Evolutionary conservation across 2,797 vertebrate genomes (phyloP).

Genomic region (Melanogrammus aeglefinus): DNA sequence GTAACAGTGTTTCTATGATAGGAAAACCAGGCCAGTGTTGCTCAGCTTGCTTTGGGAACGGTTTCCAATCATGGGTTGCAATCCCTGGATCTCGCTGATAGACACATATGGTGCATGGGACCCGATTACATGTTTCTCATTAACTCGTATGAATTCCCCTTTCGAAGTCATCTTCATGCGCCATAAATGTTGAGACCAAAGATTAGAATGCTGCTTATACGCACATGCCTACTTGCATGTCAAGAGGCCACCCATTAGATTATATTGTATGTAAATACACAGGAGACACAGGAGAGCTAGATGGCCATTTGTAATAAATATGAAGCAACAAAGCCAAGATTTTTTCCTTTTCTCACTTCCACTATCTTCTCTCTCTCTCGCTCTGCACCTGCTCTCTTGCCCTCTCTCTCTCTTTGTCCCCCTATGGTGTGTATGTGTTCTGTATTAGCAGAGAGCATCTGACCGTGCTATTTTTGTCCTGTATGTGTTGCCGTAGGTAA

Average conservation of each 20-base stretch:
- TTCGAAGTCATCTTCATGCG: slow-evolving; percentile 62
- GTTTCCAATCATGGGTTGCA: not conserved
- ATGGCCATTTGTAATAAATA: not conserved
- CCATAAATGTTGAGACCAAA: slow-evolving; percentile 43
- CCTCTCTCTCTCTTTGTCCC: not conserved
- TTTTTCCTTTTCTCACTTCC: not conserved
- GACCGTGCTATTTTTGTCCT: slow-evolving; percentile 23
- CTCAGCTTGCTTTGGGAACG: not conserved
- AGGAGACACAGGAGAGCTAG: not conserved
- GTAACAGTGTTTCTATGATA: not conserved
- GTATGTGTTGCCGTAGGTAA: slow-evolving; percentile 12
- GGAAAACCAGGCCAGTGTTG: not conserved
- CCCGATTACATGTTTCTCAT: slow-evolving; percentile 58
- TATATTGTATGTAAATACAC: not conserved
- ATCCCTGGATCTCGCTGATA: slow-evolving; percentile 5
- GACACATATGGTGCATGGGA: slow-evolving; percentile 37
- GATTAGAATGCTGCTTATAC: slow-evolving; percentile 49
- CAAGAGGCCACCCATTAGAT: slow-evolving; percentile 30
- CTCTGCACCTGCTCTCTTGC: not conserved
- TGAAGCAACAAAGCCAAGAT: not conserved
- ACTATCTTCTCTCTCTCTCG: not conserved
- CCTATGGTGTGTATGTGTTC: not conserved
- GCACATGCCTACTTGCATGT: slow-evolving; percentile 42
- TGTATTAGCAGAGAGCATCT: slow-evolving; percentile 6
- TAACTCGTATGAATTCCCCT: slow-evolving; percentile 53